phyloP scores from a whole-genome alignment of 2,797 vertebrate species.

The Gastrophryne carolinensis region DNA sequence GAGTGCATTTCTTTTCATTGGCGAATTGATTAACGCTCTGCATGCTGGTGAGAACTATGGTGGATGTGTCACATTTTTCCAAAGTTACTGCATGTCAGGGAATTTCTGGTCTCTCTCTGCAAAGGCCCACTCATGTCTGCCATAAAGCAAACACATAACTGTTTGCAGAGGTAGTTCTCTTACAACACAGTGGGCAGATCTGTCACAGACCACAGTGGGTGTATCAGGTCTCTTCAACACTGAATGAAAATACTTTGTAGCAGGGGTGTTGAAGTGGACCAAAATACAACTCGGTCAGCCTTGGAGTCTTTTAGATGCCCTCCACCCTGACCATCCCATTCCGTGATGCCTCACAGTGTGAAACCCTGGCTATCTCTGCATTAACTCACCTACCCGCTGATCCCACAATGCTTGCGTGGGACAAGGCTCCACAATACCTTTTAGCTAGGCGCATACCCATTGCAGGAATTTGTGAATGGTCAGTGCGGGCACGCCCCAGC shows the following conservation, averaged over 20 bases:
- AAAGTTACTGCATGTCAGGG: neutral
- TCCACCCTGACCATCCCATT: no score
- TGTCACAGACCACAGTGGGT: neutral
- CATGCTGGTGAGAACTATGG: neutral
- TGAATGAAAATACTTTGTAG: neutral
- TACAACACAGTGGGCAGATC: neutral
- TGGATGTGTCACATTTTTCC: neutral
- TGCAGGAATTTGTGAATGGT: no score
- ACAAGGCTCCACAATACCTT: no score
- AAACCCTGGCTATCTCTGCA: no score
- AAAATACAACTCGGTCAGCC: no score
- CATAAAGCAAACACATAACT: neutral
- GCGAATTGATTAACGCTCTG: neutral
- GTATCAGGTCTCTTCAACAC: neutral
- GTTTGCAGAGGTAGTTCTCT: neutral
- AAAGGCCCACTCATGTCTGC: neutral
- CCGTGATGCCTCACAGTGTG: no score
- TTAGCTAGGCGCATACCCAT: no score
- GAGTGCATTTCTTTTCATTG: constrained; percentile 13
- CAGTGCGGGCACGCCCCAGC: no score
- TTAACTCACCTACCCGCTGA: no score
- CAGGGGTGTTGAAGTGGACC: neutral
- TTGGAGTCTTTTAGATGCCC: no score
- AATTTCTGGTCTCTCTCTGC: neutral
- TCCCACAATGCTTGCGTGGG: no score